Percentiles rank a stretch among this genome's conserved stretches.
Conservation (phyloP, 2,113 vertebrate genomes). For the human (Homo sapiens) region GRCh38 chr9:68363501-68364000, state of each 20-base stretch:
- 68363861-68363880: background rate
- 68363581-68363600: background rate
- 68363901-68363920: background rate
- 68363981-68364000: background rate
- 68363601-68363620: background rate
- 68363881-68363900: background rate
- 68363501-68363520: background rate
- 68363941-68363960: background rate
- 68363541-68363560: background rate
- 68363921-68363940: background rate
- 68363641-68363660: background rate
- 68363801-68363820: conserved; percentile 13
- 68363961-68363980: background rate
- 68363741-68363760: background rate
- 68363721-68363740: too few species aligned
- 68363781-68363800: conserved; percentile 40
- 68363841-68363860: conserved; percentile 16
- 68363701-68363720: too few species aligned
- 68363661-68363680: background rate
- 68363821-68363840: background rate
- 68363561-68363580: background rate
- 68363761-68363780: background rate
- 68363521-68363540: background rate
- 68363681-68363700: too few species aligned
- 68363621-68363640: background rate